Conservation (phyloP, 2,113 vertebrate species). For the Saiga tatarica region DNA sequence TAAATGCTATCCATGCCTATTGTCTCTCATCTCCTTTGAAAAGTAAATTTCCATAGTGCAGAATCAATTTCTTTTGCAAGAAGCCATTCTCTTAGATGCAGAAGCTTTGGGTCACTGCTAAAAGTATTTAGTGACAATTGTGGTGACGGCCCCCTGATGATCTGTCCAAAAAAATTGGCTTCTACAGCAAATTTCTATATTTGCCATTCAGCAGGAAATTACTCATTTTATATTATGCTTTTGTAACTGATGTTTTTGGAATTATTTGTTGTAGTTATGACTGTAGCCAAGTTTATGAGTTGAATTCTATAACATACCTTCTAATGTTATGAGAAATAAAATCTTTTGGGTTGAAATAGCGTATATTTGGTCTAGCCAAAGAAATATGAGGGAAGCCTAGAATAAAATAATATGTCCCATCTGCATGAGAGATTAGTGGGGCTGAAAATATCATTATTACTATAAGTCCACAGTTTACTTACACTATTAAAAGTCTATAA, state of each 20-base stretch:
- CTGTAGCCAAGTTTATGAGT: slow-evolving; percentile 58
- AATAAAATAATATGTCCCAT: slow-evolving; percentile 45
- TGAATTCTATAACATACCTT: slow-evolving; percentile 48
- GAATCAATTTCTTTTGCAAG: background rate
- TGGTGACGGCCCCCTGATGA: background rate
- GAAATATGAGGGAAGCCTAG: background rate
- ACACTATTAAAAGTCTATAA: background rate
- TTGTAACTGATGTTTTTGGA: slow-evolving; percentile 44
- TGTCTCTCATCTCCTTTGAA: background rate
- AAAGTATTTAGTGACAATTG: slow-evolving; percentile 53
- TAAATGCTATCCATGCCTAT: background rate
- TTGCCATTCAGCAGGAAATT: slow-evolving; percentile 51
- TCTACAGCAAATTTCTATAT: slow-evolving; percentile 46
- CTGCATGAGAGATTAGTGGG: slow-evolving; percentile 47
- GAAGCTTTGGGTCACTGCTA: slow-evolving; percentile 22
- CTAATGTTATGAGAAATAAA: slow-evolving; percentile 45
- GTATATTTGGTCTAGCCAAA: slow-evolving; percentile 34
- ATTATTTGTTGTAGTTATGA: slow-evolving; percentile 46
- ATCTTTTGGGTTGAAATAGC: slow-evolving; percentile 26
- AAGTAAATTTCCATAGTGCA: background rate
- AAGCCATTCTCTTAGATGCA: background rate
- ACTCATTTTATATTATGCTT: slow-evolving; percentile 59
- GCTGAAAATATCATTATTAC: slow-evolving; percentile 51
- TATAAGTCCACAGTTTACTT: slow-evolving; percentile 32
- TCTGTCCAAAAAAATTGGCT: background rate